Evolutionary conservation across 2,113 vertebrate species (phyloP), one percentile per base, ranked within the genome.

Genomic region (Verasper variegatus): DNA sequence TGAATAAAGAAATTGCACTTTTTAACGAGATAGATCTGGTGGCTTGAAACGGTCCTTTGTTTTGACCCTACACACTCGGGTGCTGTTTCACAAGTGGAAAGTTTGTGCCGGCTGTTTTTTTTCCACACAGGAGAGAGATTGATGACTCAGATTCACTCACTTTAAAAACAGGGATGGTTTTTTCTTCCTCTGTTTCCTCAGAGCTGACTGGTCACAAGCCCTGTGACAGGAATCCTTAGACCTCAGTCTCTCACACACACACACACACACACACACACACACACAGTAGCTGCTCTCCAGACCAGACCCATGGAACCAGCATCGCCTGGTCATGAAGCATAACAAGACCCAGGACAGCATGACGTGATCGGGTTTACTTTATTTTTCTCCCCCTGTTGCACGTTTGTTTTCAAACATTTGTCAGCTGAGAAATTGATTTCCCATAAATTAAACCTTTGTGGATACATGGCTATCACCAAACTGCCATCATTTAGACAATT

Each of bases 101-200:
- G 10, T 74, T 74, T 82, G 60, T 40, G 23, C 47, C 71, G 26
- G 20, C 1, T 17, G 18, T 5, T 13, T 69, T 69, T 68, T 77
- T 76, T 86, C 79, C 83, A 79, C 62, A 74, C 4, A 13, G 68
- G 51, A 54, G 52, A 80, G 24, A 81, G 62, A 78, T 63, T 61
- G 56, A 76, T 84, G 71, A 85, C 67, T 81, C 73, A 81, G 45
- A 54, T 68, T 23, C 27, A 31, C 62, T 83, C 31, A 37, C 62
- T 76, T 82, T 35, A 54, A 86, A 86, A 80, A 83, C 71, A 73
- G 63, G 58, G 26, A 80, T n/a, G 20, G 24, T 42, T n/a, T 45
- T 81, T 80, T 78, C 40, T 47, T 62, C 21, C 37, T 66, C 66
- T 31, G 9, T 75, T 81, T 67, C 55, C 58, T 26, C 74, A 51